Evolutionary conservation across 2,888 invertebrate genomes (phyloP), one percentile per base, ranked within the genome.

Genomic region (Dioctria linearis): DNA sequence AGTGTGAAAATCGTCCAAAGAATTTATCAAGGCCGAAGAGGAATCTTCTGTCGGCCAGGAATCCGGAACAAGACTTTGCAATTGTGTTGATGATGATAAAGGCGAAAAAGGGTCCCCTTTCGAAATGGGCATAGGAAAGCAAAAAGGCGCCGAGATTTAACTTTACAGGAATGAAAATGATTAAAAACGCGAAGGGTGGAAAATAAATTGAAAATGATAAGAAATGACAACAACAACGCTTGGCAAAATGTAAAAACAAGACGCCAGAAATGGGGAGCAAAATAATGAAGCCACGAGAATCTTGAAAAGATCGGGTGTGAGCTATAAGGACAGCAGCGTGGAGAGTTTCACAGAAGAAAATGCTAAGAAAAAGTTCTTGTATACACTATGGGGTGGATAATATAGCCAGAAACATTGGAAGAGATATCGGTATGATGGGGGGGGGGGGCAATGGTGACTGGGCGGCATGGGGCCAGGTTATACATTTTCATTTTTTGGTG

Each of bases 191-290:
- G 51, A 63, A 40, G 25, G 61, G 76, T 76, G 59, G 46, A 76
- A 76, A 76, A 76, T 76, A 76, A 76, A 76, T 76, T 76, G 76
- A 76, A 76, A 76, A 63, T 76, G 76, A 76, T 76, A 76, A 76
- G 76, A 76, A 76, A 76, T 76, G 76, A 76, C 76, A 76, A 76
- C 76, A 76, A 76, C 76, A 63, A 76, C 61, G 11, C 40, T 25
- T 8, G 8, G 49, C 46, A 25, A 49, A 13, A 5, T 9, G 9
- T 37, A 65, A 42, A 11, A 11, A 4, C 4, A 66, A 66, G 66
- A n/a, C 66, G 43, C 66, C 46, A 66, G 43, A 43, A 46, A 43
- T 46, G 51, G 76, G 76, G 76, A 63, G 63, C 39, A 63, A 76
- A 76, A 76, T 76, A 63, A 76, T 76, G 76, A 76, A 63, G 76